These are phyloP conservation scores for Scaptomyza flava DNA, from an alignment of 2,888 invertebrate genomes.

Conservation along the genomic window DNA sequence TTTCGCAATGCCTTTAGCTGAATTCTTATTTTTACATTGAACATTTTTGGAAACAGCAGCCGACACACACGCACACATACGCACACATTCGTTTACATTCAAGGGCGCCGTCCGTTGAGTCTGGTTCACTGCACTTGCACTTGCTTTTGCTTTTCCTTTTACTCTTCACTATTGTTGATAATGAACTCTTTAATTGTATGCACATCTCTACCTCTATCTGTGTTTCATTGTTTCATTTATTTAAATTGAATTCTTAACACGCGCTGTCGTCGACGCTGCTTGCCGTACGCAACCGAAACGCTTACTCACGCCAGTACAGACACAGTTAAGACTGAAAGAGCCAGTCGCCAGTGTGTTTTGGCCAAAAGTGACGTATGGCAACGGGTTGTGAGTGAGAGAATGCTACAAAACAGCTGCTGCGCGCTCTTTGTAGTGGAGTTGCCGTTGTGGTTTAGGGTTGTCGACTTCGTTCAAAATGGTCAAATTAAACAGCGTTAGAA, in stretches of 20 bases:
- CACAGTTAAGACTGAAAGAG: conserved; percentile 67
- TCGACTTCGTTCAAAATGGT: conserved; percentile 9
- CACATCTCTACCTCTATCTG: conserved; percentile 35
- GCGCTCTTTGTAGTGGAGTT: conserved; percentile 39
- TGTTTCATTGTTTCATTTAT: conserved; percentile 34
- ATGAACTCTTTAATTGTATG: conserved; percentile 50
- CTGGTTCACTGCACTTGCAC: conserved; percentile 61
- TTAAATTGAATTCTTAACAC: conserved; percentile 55
- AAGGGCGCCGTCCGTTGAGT: conserved; percentile 68
- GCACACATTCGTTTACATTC: conserved; percentile 55
- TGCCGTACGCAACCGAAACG: conserved; percentile 54
- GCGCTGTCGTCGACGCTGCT: conserved; percentile 43
- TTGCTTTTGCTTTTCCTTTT: conserved; percentile 34
- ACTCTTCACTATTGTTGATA: conserved; percentile 55
- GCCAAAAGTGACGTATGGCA: conserved; percentile 70
- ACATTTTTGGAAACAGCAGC: conserved; percentile 70
- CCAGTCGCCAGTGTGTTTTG: conserved; percentile 56
- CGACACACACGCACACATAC: conserved; percentile 32
- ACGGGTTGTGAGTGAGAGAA: conserved; percentile 44
- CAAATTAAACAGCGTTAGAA: not conserved
- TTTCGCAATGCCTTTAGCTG: conserved; percentile 36
- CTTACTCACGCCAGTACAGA: conserved; percentile 66
- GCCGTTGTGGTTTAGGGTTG: conserved; percentile 44
- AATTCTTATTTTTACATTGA: conserved; percentile 68
- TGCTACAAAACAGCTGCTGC: conserved; percentile 38